Evolutionary conservation across 2,113 vertebrate species (phyloP).

Genomic region (Coregonus clupeaformis): DNA sequence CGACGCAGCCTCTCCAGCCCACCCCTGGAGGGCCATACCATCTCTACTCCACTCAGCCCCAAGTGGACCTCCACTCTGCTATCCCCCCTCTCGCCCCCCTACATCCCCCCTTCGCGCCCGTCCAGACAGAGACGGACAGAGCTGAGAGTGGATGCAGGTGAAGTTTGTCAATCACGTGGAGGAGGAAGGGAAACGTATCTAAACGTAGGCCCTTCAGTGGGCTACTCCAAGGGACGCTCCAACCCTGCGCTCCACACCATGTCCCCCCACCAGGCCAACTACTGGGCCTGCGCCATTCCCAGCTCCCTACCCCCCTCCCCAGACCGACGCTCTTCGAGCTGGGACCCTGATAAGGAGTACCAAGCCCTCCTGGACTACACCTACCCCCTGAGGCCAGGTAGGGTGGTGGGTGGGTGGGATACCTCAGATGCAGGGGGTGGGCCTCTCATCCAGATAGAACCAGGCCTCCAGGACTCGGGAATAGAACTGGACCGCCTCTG

Average conservation of each 20-base stretch:
- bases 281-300: slow-evolving; percentile 88
- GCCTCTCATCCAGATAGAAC: slow-evolving; percentile 45
- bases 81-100: slow-evolving; percentile 39
- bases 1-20: slow-evolving; percentile 47
- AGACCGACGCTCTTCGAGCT: slow-evolving; percentile 76
- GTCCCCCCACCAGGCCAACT: slow-evolving; percentile 76
- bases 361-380: slow-evolving; percentile 89
- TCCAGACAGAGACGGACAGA: slow-evolving; percentile 23
- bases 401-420: slow-evolving; percentile 47
- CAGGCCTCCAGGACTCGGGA: slow-evolving; percentile 82
- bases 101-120: slow-evolving; percentile 24
- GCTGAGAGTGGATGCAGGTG: background rate
- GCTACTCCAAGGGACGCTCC: slow-evolving; percentile 16
- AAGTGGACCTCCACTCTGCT: slow-evolving; percentile 57
- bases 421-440: slow-evolving; percentile 13
- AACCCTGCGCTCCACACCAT: slow-evolving; percentile 34
- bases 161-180: background rate
- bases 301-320: slow-evolving; percentile 76
- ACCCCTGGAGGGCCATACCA: slow-evolving; percentile 45
- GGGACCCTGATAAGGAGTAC: slow-evolving; percentile 88
- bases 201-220: slow-evolving; percentile 12
- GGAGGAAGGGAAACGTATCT: background rate
- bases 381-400: slow-evolving; percentile 83
- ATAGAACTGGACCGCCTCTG: slow-evolving; percentile 82
- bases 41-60: slow-evolving; percentile 44